A percentile compares a stretch with the other conserved stretches of the same genome.
phyloP scores from a whole-genome alignment of 2,113 vertebrate genomes.

The Lepus timidus region DNA sequence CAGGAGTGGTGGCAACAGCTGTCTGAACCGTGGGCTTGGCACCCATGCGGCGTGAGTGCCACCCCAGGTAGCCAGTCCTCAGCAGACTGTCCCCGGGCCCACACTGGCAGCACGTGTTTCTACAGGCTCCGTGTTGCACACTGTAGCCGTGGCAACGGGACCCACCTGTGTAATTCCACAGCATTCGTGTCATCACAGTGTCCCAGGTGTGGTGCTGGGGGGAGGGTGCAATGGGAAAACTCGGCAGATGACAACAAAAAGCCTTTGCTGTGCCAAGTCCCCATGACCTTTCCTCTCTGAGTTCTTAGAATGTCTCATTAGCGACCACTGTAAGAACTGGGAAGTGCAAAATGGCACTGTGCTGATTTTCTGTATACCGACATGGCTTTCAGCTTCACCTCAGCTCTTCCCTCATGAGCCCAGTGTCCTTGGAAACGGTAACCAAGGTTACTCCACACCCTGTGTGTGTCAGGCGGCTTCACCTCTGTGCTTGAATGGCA shows the following conservation, averaged over 20 bases:
- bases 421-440: slow-evolving; percentile 87
- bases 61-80: neutral
- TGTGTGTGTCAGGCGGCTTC: slow-evolving; percentile 46
- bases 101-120: neutral
- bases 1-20: neutral
- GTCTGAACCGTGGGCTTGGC: neutral
- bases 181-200: neutral
- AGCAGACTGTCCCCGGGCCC: neutral
- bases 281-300: slow-evolving; percentile 4
- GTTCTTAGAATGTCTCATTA: neutral
- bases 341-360: neutral
- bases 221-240: neutral
- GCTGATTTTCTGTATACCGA: neutral
- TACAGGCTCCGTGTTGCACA: too few species aligned
- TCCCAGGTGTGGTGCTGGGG: neutral
- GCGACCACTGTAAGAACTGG: neutral
- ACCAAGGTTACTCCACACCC: slow-evolving; percentile 89
- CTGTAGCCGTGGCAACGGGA: neutral
- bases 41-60: neutral
- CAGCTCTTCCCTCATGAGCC: slow-evolving; percentile 62
- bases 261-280: fast-evolving
- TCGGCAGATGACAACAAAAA: neutral
- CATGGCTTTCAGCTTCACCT: slow-evolving; percentile 66
- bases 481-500: neutral
- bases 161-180: neutral